phyloP scores from a whole-genome alignment of 2,797 vertebrate species.

The Myotis planiceps region DNA sequence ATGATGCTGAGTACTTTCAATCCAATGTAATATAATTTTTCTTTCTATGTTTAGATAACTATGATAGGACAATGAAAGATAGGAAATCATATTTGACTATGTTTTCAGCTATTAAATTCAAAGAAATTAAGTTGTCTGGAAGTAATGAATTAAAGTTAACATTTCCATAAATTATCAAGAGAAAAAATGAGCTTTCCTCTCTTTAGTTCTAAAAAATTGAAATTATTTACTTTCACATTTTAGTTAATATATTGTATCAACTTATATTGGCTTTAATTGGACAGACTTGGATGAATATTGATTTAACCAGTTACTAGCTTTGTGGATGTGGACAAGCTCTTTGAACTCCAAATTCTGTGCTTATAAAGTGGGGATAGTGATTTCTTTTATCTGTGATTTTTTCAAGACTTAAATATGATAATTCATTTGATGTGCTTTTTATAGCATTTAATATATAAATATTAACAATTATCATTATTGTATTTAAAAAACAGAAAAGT shows the following conservation, averaged over 20 bases:
- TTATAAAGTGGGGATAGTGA: not conserved
- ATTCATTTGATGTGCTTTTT: not conserved
- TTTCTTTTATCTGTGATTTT: not conserved
- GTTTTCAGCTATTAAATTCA: not conserved
- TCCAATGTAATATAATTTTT: not conserved
- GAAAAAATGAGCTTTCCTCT: not conserved
- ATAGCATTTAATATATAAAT: not conserved
- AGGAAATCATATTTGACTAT: not conserved
- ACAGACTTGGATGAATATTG: not conserved
- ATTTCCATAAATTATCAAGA: not conserved
- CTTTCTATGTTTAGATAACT: not conserved
- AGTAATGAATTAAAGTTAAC: slow-evolving; percentile 13
- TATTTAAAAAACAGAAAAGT: not conserved
- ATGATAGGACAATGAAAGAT: not conserved
- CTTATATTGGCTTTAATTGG: not conserved
- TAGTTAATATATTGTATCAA: not conserved
- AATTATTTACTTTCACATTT: not conserved
- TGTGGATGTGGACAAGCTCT: not conserved
- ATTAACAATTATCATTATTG: not conserved
- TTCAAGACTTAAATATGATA: not conserved
- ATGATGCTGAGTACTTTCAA: not conserved
- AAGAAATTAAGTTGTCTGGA: not conserved
- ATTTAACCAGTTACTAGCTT: not conserved
- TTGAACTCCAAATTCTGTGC: not conserved
- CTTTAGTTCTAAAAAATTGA: not conserved